Conservation (phyloP, 1,140 invertebrate species). For the Acyrthosiphon pisum region DNA sequence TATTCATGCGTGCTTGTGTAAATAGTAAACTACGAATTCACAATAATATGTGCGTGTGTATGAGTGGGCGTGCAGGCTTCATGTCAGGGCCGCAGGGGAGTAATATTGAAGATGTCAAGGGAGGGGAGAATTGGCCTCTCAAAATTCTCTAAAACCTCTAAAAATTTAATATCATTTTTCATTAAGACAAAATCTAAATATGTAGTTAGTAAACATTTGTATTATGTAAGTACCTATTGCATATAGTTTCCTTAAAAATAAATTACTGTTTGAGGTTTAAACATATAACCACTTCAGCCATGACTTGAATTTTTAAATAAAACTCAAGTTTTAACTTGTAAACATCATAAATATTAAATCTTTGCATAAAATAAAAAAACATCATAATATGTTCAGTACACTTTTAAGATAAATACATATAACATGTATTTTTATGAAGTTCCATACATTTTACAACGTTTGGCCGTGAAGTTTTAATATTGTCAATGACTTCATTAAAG, state of each 20-base stretch:
- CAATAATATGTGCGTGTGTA: neutral
- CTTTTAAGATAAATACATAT: neutral
- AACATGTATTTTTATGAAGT: neutral
- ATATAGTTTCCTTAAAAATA: no score
- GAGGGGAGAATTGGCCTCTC: neutral
- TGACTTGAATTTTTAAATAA: no score
- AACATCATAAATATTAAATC: neutral
- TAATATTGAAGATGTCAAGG: neutral
- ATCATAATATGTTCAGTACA: neutral
- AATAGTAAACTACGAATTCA: neutral
- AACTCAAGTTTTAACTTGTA: no score
- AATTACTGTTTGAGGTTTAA: no score
- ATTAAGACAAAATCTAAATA: neutral
- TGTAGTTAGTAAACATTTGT: no score
- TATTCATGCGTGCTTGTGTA: neutral
- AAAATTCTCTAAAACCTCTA: neutral
- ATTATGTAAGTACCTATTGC: no score
- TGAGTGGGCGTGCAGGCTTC: no score
- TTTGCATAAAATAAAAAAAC: neutral
- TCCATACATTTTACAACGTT: no score
- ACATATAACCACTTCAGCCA: no score
- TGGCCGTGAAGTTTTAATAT: no score
- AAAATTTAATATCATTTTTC: neutral
- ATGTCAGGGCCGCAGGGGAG: neutral
- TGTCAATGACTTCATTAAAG: no score